These are phyloP conservation scores for Percina caprodes DNA, from an alignment of 2,113 vertebrate genomes.

Conservation along the genomic window DNA sequence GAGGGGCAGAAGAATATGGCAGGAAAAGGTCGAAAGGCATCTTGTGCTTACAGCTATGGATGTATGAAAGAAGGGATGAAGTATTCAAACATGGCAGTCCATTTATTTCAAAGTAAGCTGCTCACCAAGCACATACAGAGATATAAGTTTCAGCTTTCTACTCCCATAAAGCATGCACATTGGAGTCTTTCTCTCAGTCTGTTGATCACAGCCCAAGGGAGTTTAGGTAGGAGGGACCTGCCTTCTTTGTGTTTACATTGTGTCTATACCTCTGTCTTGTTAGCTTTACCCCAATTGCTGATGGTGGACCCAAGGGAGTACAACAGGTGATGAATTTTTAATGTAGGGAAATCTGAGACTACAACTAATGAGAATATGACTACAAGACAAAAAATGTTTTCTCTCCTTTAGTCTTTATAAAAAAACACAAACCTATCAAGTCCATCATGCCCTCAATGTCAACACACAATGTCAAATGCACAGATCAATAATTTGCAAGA, in stretches of 20 bases:
- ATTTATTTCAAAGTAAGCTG: conserved; percentile 26
- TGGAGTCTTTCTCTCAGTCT: background rate
- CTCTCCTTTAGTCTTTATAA: background rate
- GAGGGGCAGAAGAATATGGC: conserved; percentile 11
- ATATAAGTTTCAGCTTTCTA: background rate
- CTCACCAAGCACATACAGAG: background rate
- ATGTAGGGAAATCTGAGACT: conserved; percentile 44
- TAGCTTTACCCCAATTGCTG: conserved; percentile 49
- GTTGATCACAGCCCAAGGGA: conserved; percentile 42
- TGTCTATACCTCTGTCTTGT: conserved; percentile 51
- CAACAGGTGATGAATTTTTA: conserved; percentile 66
- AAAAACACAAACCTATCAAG: conserved; percentile 14
- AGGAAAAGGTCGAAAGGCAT: conserved; percentile 35
- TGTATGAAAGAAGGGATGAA: conserved; percentile 22
- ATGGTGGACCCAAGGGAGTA: conserved; percentile 48
- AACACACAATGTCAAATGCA: conserved; percentile 7
- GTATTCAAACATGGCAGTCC: conserved; percentile 13
- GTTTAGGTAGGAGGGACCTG: conserved; percentile 39
- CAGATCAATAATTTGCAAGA: conserved; percentile 6
- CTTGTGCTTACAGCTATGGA: conserved; percentile 6
- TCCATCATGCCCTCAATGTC: background rate
- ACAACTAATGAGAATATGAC: conserved; percentile 15
- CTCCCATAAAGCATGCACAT: conserved; percentile 2
- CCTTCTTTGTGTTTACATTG: conserved; percentile 40
- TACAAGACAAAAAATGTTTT: conserved; percentile 22